phyloP scores from a whole-genome alignment of 2,797 vertebrate species.

The Hemitrygon akajei region DNA sequence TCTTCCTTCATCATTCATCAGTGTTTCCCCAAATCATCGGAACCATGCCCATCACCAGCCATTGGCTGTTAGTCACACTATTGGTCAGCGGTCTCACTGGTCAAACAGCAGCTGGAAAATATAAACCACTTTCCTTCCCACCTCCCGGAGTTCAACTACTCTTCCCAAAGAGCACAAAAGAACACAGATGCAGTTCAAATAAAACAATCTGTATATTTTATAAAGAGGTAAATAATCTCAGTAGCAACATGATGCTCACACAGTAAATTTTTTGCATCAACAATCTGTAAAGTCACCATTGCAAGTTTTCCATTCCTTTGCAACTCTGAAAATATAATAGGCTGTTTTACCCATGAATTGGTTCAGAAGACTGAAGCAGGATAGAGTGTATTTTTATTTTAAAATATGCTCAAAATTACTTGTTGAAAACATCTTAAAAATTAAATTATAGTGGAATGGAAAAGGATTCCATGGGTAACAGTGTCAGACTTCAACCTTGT shows the following conservation, averaged over 20 bases:
- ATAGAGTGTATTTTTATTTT: neutral
- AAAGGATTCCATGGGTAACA: neutral
- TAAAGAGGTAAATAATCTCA: neutral
- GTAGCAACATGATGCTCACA: neutral
- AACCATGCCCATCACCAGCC: neutral
- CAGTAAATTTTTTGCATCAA: neutral
- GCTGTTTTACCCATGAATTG: neutral
- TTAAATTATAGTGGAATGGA: neutral
- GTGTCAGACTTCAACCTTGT: neutral
- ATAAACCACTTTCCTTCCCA: neutral
- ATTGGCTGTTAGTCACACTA: neutral
- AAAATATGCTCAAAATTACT: neutral
- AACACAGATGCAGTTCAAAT: neutral
- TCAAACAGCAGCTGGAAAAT: neutral
- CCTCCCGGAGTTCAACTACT: neutral
- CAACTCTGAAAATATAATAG: neutral
- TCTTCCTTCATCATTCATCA: no score
- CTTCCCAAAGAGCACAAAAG: neutral
- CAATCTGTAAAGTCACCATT: neutral
- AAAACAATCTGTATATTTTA: constrained; percentile 2
- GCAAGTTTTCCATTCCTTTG: neutral
- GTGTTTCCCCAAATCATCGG: neutral
- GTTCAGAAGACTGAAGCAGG: neutral
- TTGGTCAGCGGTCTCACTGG: neutral
- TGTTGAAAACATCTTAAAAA: neutral